Conservation (phyloP, 35 echinoderm and acorn worm genomes). For the Ophiothrix spiculata region DNA sequence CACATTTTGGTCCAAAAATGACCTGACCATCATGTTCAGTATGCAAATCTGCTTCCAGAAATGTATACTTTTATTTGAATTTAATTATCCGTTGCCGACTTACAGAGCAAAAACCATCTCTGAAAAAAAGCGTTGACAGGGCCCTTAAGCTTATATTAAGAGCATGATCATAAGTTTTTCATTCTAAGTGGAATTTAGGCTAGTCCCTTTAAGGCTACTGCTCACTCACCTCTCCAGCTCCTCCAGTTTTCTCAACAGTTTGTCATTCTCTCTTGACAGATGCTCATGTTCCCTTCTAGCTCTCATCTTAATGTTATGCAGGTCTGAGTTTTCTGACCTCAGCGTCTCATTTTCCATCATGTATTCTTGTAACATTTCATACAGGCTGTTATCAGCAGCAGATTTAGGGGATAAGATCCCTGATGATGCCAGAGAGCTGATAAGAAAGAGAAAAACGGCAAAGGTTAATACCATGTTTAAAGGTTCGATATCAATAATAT, state of each 20-base stretch:
- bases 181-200: too few species aligned
- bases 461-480: not conserved
- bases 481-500: too few species aligned
- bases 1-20: too few species aligned
- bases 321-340: conserved; percentile 80
- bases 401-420: conserved; percentile 25
- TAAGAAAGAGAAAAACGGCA: not conserved
- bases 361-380: conserved; percentile 99
- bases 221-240: conserved; percentile 94
- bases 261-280: conserved; percentile 94
- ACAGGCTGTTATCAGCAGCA: conserved; percentile 87
- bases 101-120: too few species aligned
- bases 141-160: too few species aligned
- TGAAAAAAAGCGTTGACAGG: too few species aligned
- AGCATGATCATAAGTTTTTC: too few species aligned
- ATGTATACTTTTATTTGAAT: too few species aligned
- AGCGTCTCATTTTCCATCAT: conserved; percentile 98
- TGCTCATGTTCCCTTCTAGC: conserved; percentile 72
- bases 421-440: not conserved
- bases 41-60: too few species aligned
- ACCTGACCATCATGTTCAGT: too few species aligned
- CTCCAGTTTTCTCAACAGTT: conserved; percentile 71
- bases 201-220: too few species aligned
- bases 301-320: conserved; percentile 54
- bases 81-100: too few species aligned